These are phyloP conservation scores for Polyploca ridens DNA, from an alignment of 2,888 invertebrate species.

Conservation along the genomic window DNA sequence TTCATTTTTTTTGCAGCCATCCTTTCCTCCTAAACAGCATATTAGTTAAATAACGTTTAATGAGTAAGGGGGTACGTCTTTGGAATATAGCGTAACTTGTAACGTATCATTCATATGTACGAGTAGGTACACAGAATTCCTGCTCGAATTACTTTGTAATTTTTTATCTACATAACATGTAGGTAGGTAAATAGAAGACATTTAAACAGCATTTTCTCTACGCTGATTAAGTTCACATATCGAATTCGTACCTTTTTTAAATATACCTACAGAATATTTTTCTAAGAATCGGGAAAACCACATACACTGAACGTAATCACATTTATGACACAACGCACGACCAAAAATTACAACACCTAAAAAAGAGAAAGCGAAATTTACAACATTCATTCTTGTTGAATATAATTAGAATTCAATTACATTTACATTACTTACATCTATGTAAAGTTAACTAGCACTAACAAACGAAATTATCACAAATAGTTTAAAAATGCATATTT, in stretches of 20 bases:
- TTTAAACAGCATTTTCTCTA: constrained; percentile 49
- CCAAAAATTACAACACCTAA: constrained; percentile 73
- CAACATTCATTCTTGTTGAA: constrained; percentile 63
- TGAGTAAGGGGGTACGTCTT: no score
- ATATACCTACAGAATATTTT: constrained; percentile 18
- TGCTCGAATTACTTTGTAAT: constrained; percentile 3
- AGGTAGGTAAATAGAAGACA: constrained; percentile 41
- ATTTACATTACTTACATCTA: constrained; percentile 50
- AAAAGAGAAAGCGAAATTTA: constrained; percentile 72
- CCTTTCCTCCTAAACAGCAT: no score
- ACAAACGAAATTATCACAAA: constrained; percentile 73
- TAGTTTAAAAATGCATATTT: constrained; percentile 67
- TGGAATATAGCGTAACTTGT: constrained; percentile 18
- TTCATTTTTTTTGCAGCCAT: no score
- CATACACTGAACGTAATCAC: constrained; percentile 67
- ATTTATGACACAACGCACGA: constrained; percentile 60
- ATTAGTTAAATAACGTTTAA: no score
- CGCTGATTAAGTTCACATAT: constrained; percentile 36
- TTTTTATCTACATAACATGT: constrained; percentile 4
- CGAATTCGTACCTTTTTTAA: constrained; percentile 10
- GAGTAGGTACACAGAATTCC: background rate
- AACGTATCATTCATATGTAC: background rate
- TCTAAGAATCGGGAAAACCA: constrained; percentile 72
- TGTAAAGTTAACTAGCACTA: constrained; percentile 63
- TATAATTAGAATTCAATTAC: constrained; percentile 41